Evolutionary conservation across 2,797 vertebrate species (phyloP), one percentile per base, ranked within the genome.

Genomic region (Clarias pachynema): DNA sequence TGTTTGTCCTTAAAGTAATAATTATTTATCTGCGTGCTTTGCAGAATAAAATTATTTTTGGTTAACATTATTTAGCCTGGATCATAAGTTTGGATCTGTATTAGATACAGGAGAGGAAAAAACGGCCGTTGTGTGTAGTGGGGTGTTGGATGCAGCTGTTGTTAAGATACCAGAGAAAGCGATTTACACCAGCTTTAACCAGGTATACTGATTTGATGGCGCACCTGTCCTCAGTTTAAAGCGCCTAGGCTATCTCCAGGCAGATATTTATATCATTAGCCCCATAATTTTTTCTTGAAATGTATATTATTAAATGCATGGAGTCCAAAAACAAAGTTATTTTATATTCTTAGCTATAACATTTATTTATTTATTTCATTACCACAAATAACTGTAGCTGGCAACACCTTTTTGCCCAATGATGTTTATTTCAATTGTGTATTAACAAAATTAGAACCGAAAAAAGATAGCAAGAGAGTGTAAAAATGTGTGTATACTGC

Each of bases 161-260:
- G 29, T 44, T 75, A 56, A n/a, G 1, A 49, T 70, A 22, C 44
- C 7, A 75, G 56, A 16, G 20, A 49, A 8, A 37, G n/a, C 14
- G 57, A 53, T 57, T 65, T 63, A 15, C 14, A 10, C 40, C 62
- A 81, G 79, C 37, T 53, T 49, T 65, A 29, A 10, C 24, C 62
- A 65, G 62, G 77, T 79, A 53, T 81, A 1, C 62, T 81, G 40
- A 65, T 65, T 65, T 44, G 16, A 79, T 66, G n/a, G 34, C 15
- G 59, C 78, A 63, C 79, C 62, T 53, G 62, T 66, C 49, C 34
- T 44, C n/a, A 29, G 40, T 9, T 49, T 60, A n/a, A 24, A 79
- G 22, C 14, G 14, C 20, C 68, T 40, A 70, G 69, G 12, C 18
- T 70, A 37, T 70, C 14, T 37, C 5, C 26, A 31, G 22, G 22